phyloP scores from a whole-genome alignment of 2,797 vertebrate species.

The Coccyzus lansbergi region DNA sequence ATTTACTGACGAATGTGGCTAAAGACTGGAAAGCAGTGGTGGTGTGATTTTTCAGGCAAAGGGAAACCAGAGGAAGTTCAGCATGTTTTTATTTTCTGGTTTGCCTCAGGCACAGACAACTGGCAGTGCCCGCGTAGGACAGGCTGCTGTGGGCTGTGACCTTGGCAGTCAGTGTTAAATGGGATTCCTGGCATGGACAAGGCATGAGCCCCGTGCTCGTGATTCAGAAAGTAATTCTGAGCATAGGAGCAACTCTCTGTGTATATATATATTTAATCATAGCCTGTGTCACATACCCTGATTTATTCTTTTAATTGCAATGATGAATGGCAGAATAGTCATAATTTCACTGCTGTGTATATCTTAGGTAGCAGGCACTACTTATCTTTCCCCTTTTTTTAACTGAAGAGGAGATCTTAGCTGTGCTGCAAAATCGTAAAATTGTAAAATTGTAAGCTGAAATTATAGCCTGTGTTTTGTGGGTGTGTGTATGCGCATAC shows the following conservation, averaged over 20 bases:
- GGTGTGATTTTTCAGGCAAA: constrained; percentile 4
- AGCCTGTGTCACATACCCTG: neutral
- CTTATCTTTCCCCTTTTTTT: neutral
- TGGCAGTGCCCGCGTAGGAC: neutral
- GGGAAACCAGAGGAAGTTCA: neutral
- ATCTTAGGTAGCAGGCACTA: neutral
- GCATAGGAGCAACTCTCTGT: neutral
- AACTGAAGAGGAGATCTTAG: neutral
- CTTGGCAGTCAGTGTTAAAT: neutral
- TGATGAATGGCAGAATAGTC: neutral
- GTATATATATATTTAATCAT: neutral
- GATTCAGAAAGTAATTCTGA: neutral
- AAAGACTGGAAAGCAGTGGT: neutral
- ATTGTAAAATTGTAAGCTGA: neutral
- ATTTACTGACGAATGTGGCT: neutral
- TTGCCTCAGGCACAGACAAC: constrained; percentile 6
- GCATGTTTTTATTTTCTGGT: neutral
- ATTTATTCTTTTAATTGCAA: neutral
- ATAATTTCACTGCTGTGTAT: neutral
- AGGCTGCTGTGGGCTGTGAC: neutral
- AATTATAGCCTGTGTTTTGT: constrained; percentile 8
- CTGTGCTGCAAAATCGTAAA: neutral
- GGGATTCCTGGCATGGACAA: neutral
- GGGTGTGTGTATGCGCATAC: constrained; percentile 12
- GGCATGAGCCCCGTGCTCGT: neutral